A percentile compares a stretch with the other conserved stretches of the same genome.
phyloP scores from a whole-genome alignment of 2,113 vertebrate genomes.

The Galemys pyrenaicus region DNA sequence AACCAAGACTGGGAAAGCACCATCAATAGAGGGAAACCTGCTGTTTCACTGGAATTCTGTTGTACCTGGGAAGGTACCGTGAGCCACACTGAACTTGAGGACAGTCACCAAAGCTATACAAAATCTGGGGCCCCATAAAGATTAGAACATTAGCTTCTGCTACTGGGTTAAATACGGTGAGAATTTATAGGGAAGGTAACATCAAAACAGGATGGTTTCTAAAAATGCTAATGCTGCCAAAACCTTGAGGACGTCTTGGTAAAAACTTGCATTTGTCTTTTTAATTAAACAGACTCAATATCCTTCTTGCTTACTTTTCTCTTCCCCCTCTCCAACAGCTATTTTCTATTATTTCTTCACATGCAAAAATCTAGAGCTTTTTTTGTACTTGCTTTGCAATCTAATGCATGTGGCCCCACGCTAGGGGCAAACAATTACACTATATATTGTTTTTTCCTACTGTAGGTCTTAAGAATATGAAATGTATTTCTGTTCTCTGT shows the following conservation, averaged over 20 bases:
- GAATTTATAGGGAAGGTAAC: background rate
- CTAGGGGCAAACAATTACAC: background rate
- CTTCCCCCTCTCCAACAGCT: background rate
- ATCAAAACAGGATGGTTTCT: background rate
- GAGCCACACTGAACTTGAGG: background rate
- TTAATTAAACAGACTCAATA: background rate
- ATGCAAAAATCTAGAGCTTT: background rate
- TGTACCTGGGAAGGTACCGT: background rate
- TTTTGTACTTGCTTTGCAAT: slow-evolving; percentile 24
- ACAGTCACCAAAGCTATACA: background rate
- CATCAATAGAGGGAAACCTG: background rate
- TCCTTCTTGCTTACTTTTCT: background rate
- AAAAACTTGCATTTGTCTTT: background rate
- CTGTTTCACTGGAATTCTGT: background rate
- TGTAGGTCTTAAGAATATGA: slow-evolving; percentile 12
- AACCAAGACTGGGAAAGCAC: background rate
- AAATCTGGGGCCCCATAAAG: background rate
- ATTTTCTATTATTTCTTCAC: background rate
- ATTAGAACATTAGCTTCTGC: background rate
- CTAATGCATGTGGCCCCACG: background rate
- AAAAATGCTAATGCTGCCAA: background rate
- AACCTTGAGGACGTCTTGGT: background rate
- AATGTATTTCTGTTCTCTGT: background rate
- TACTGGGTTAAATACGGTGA: background rate
- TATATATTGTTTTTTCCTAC: background rate